Base-by-base conservation (phyloP, 2,113 vertebrate genomes). In the Microtus montanus region DNA sequence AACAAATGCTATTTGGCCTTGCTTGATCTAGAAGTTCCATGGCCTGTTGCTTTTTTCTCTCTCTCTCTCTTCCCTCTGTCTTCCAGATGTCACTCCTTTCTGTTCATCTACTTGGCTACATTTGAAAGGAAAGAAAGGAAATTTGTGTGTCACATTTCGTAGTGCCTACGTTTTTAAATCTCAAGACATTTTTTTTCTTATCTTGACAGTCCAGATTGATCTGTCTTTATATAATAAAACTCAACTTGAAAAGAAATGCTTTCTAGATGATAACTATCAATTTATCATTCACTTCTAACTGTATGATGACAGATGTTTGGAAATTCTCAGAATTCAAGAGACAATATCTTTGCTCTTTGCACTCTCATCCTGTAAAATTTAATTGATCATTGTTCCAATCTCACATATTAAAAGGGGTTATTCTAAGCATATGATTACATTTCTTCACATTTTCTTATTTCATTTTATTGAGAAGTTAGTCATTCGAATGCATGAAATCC, bases 41-140 rank as follows among this genome's bases (percentile, higher is more conserved):
- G 13, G 17, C 26, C 17, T 2, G 22, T 5, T 26, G 14, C 54
- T 54, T 54, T 58, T 19, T 54, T 19, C 13, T 80, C 15, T 49
- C 0, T 17, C 6, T 20, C 1, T 20, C 1, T 78, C 13, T 47
- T 28, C 6, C 2, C 6, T 91, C 7, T 54, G 7, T 35, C 20
- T 22, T 70, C 0, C 13, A 13, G 8, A 35, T 35, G 54, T 4
- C n/a, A 52, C 8, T 0, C 9, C 74, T 78, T 58, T 47, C 13
- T 61, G n/a, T 87, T 38, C 47, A 20, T 33, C 2, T 78, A 0
- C 6, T 12, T 71, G 52, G 2, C 41, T 83, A 19, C 2, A 35
- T 73, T 54, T 95, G 47, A 38, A 71, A 12, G 89, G 12, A 88
- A 90, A 68, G 33, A 13, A 84, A 70, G 47, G 47, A 8, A 54